phyloP scores from a whole-genome alignment of 2,113 vertebrate genomes.

The Tachysurus fulvidraco region DNA sequence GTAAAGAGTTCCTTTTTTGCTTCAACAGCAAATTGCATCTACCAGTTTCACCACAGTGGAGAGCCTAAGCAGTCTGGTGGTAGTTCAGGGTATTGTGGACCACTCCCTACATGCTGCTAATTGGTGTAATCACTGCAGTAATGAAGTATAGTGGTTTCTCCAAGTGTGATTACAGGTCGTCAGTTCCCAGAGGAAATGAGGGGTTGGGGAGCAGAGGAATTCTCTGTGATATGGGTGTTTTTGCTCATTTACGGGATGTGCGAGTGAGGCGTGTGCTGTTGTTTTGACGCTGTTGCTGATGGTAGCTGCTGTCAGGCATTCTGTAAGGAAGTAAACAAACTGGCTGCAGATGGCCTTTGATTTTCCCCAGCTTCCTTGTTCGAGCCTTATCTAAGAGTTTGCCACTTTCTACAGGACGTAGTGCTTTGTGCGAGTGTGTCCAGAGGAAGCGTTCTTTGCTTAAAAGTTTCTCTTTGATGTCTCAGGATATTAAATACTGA shows the following conservation, averaged over 20 bases:
- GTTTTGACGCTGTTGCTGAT: constrained; percentile 72
- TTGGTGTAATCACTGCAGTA: constrained; percentile 61
- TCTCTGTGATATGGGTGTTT: constrained; percentile 60
- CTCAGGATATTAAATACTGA: not conserved
- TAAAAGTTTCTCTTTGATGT: not conserved
- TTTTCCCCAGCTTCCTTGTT: constrained; percentile 53
- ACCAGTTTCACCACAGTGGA: constrained; percentile 31
- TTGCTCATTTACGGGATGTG: constrained; percentile 72
- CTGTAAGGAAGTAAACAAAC: constrained; percentile 73
- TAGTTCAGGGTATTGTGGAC: constrained; percentile 48
- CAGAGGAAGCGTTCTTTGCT: not conserved
- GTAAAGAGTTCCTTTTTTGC: not conserved
- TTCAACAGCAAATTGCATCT: constrained; percentile 15
- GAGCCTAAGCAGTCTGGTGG: constrained; percentile 40
- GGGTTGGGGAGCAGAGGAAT: constrained; percentile 57
- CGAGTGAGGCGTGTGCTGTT: constrained; percentile 68
- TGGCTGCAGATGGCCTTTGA: constrained; percentile 45
- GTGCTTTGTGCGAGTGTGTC: constrained; percentile 8
- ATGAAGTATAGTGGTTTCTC: constrained; percentile 57
- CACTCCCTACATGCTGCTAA: constrained; percentile 60
- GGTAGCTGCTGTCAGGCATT: constrained; percentile 72
- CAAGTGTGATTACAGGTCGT: constrained; percentile 58
- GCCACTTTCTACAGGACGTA: constrained; percentile 47
- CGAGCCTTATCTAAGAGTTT: constrained; percentile 46
- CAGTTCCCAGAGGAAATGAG: constrained; percentile 57